These are phyloP conservation scores for Melanotus villosus DNA, from an alignment of 2,888 invertebrate genomes.

Conservation along the genomic window DNA sequence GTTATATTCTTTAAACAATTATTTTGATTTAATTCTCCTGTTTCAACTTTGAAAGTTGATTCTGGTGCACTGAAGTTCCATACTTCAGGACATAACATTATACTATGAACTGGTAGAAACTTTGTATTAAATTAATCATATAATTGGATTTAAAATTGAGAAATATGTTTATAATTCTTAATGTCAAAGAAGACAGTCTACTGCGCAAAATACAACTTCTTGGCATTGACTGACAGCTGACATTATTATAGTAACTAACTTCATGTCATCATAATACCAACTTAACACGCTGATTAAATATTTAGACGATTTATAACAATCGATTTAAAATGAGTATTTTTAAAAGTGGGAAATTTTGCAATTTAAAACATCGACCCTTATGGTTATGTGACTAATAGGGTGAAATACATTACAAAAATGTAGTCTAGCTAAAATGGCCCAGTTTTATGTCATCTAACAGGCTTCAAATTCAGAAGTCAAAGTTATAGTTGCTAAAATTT, in stretches of 20 bases:
- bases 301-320: too few species aligned
- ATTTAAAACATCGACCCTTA: too few species aligned
- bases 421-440: too few species aligned
- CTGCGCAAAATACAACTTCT: conserved; percentile 17
- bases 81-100: conserved; percentile 74
- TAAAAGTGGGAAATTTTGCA: too few species aligned
- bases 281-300: too few species aligned
- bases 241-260: neutral
- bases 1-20: conserved; percentile 61
- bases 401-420: too few species aligned
- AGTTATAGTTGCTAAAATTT: too few species aligned
- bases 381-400: too few species aligned
- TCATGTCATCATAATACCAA: neutral
- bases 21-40: conserved; percentile 57
- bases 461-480: too few species aligned
- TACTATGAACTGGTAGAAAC: conserved; percentile 45
- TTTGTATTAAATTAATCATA: conserved; percentile 8
- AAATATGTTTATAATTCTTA: conserved; percentile 20
- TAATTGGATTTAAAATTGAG: neutral
- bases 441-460: too few species aligned
- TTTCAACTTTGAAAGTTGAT: conserved; percentile 63
- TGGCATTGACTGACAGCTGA: conserved; percentile 13
- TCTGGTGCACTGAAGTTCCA: conserved; percentile 70
- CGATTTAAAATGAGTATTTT: too few species aligned
- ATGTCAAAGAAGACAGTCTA: conserved; percentile 6